phyloP scores from a whole-genome alignment of 2,113 vertebrate genomes.

The Pangasianodon gigas region DNA sequence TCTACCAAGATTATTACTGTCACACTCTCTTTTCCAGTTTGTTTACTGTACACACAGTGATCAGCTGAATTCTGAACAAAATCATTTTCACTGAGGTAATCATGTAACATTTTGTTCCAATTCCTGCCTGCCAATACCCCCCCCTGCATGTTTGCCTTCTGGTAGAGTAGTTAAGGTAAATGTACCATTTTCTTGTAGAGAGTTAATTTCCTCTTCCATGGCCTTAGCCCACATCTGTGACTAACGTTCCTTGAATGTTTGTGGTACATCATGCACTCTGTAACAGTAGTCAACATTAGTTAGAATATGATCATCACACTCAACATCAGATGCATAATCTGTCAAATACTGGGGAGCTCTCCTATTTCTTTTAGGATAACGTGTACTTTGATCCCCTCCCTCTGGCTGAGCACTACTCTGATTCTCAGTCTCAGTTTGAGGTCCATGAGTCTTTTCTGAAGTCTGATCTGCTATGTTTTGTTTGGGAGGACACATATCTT shows the following conservation, averaged over 20 bases:
- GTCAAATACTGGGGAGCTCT: background rate
- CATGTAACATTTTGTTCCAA: too few relatives aligned
- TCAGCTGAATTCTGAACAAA: too few relatives aligned
- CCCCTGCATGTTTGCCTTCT: background rate
- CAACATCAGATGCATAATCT: background rate
- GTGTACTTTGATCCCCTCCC: background rate
- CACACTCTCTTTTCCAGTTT: too few relatives aligned
- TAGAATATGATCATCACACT: background rate
- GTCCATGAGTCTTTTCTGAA: too few relatives aligned
- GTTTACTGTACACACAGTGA: too few relatives aligned
- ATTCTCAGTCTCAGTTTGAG: too few relatives aligned
- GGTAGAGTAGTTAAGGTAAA: background rate
- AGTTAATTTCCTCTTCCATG: constrained; percentile 18
- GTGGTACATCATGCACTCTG: background rate
- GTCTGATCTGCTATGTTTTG: too few relatives aligned
- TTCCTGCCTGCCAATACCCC: too few relatives aligned
- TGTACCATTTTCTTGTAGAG: background rate
- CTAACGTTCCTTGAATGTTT: background rate
- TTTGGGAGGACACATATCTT: too few relatives aligned
- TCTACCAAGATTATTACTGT: too few relatives aligned
- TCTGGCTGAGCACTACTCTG: too few relatives aligned
- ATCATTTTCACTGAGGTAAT: too few relatives aligned
- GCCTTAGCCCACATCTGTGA: constrained; percentile 2
- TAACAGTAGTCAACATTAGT: constrained; percentile 26
- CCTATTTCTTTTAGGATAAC: background rate